Base-by-base conservation (phyloP, 1,140 invertebrate genomes). In the Cardiocondyla obscurior region DNA sequence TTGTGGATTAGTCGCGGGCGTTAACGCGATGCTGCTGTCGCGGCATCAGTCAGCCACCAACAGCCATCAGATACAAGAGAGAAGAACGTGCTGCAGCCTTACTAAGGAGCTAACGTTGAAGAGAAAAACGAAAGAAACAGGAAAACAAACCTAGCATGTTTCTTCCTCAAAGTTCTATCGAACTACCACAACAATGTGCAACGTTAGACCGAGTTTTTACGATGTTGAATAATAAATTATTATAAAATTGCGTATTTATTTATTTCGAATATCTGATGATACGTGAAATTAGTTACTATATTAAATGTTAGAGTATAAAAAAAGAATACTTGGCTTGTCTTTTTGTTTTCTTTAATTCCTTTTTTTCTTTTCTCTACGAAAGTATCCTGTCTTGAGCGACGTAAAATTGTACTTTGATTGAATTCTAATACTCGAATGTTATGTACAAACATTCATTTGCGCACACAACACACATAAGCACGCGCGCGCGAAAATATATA, bases 1-100 rank as follows among this genome's bases (percentile, higher is more conserved):
- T 98, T 96, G 97, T 98, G 94, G 97, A 98, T 96, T 98, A 97
- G 96, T 96, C 85, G 90, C 89, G 88, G 91, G 88, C 85, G 73
- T 89, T 89, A 86, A 90, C 82, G 58, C 70, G 72, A 67, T 89
- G 85, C 85, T 90, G 86, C 88, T 89, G 83, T 91, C 62, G 72
- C 91, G 91, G 87, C 83, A 90, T 90, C 87, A 70, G 83, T 90
- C 90, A 90, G 88, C 90, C 90, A 90, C 84, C 84, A 89, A 90
- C 90, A 91, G 90, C 90, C 87, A 89, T 89, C 89, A 90, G 44
- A 90, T 89, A 88, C 87, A 87, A 84, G 88, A 87, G 86, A 91
- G 87, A 87, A 88, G 85, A 92, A 90, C 84, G 90, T 93, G 89
- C 90, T 93, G 89, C 90, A 92, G 92, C 91, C 91, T 93, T 93